Conservation (phyloP, 1,140 invertebrate species). For the Hyles vespertilio region DNA sequence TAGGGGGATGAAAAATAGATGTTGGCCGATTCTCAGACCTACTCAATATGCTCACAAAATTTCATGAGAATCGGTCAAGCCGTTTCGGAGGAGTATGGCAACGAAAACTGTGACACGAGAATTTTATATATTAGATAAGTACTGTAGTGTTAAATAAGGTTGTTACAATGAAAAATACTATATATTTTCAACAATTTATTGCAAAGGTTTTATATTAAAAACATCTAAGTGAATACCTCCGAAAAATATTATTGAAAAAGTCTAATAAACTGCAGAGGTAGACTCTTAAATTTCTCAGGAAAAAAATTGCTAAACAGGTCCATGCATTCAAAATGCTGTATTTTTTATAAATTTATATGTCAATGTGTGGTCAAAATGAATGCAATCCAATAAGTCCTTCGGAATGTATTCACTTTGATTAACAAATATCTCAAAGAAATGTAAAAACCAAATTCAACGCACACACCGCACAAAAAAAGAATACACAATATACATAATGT, state of each 20-base stretch:
- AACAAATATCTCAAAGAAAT: slow-evolving; percentile 46
- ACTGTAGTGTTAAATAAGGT: too few relatives aligned
- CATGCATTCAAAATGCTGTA: slow-evolving; percentile 62
- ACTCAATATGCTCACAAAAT: too few relatives aligned
- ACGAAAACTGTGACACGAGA: too few relatives aligned
- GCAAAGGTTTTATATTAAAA: slow-evolving; percentile 49
- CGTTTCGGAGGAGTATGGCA: too few relatives aligned
- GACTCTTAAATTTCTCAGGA: slow-evolving; percentile 48
- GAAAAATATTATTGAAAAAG: slow-evolving; percentile 13
- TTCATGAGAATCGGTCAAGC: too few relatives aligned
- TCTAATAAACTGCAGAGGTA: slow-evolving; percentile 31
- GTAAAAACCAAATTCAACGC: slow-evolving; percentile 43
- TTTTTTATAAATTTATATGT: slow-evolving; percentile 26
- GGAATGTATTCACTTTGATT: slow-evolving; percentile 47
- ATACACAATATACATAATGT: neutral
- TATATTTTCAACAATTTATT: slow-evolving; percentile 61
- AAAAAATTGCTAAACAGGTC: slow-evolving; percentile 30
- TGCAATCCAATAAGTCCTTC: slow-evolving; percentile 26
- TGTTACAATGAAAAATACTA: slow-evolving; percentile 22
- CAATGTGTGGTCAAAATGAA: slow-evolving; percentile 43
- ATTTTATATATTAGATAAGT: too few relatives aligned
- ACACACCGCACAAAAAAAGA: slow-evolving; percentile 4
- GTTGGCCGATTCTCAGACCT: too few relatives aligned
- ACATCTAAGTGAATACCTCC: slow-evolving; percentile 53
- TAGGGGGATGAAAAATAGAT: too few relatives aligned